Percentiles rank a stretch among this genome's conserved stretches.
These are phyloP conservation scores for Haemorhous mexicanus DNA, from an alignment of 2,113 vertebrate species.

Conservation along the genomic window DNA sequence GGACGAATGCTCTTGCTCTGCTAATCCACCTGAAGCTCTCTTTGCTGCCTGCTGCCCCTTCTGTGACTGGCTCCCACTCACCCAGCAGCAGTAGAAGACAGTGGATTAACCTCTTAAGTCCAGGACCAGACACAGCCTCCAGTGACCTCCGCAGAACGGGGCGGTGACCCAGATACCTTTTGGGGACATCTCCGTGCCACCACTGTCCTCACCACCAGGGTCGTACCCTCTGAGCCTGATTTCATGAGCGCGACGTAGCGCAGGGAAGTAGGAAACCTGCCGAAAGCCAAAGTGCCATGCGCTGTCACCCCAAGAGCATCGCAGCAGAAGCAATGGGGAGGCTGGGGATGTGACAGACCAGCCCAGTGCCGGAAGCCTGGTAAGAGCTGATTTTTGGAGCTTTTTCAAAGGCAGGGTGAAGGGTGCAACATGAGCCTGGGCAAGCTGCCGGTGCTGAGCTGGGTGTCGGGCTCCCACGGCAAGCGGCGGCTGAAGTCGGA, in stretches of 20 bases:
- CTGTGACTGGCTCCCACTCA: background rate
- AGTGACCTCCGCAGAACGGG: accelerated
- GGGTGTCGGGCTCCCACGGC: constrained; percentile 83
- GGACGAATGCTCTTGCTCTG: background rate
- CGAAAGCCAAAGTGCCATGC: background rate
- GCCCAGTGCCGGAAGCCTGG: background rate
- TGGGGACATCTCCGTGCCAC: background rate
- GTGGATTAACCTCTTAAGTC: background rate
- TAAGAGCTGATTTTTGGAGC: background rate
- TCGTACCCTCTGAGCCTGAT: background rate
- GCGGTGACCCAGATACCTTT: background rate
- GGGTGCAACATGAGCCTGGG: constrained; percentile 84
- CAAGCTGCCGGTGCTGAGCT: constrained; percentile 85
- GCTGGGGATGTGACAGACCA: constrained; percentile 13
- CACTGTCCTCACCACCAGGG: background rate
- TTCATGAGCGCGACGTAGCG: background rate
- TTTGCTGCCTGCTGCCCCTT: background rate
- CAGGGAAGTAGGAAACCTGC: background rate
- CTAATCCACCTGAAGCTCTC: background rate
- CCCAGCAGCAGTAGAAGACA: background rate
- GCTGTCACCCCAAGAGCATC: background rate
- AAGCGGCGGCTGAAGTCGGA: constrained; percentile 83
- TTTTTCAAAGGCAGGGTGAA: background rate
- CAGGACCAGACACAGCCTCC: background rate
- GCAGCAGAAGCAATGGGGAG: background rate